phyloP scores from a whole-genome alignment of 1,140 invertebrate species.

The Galendromus occidentalis region DNA sequence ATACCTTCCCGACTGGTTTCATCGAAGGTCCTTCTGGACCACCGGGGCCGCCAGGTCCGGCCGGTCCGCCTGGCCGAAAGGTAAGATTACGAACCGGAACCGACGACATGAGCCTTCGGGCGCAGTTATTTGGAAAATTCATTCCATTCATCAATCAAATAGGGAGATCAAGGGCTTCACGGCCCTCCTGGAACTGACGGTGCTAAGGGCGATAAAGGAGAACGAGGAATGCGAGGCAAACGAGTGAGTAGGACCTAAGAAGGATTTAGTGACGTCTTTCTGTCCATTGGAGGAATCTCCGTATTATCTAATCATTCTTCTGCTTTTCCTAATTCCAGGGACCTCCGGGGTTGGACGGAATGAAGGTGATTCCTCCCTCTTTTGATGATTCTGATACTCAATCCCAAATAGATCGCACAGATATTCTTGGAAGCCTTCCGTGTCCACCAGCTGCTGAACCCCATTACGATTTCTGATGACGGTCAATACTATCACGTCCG shows the following conservation, averaged over 20 bases:
- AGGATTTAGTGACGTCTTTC: background rate
- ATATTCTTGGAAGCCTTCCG: too few species aligned
- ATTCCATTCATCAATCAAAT: too few species aligned
- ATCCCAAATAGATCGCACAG: too few species aligned
- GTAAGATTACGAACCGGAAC: slow-evolving; percentile 27
- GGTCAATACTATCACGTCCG: too few species aligned
- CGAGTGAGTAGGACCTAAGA: background rate
- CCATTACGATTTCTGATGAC: too few species aligned
- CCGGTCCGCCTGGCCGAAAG: slow-evolving; percentile 52
- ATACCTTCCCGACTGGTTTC: slow-evolving; percentile 69
- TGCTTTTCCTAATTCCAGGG: slow-evolving; percentile 38
- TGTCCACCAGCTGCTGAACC: too few species aligned
- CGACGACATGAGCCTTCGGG: background rate
- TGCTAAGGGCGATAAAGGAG: slow-evolving; percentile 65
- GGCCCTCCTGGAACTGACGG: slow-evolving; percentile 73
- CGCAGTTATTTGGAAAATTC: background rate
- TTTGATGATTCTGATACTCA: slow-evolving; percentile 6
- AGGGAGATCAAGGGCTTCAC: slow-evolving; percentile 46
- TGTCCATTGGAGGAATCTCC: background rate
- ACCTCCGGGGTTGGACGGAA: slow-evolving; percentile 46
- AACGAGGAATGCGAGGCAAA: slow-evolving; percentile 37
- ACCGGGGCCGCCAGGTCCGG: slow-evolving; percentile 51
- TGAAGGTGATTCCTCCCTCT: slow-evolving; percentile 38
- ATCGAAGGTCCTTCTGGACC: slow-evolving; percentile 77
- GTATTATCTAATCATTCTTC: slow-evolving; percentile 26